These are phyloP conservation scores for Aleiodes leptofemur DNA, from an alignment of 2,888 invertebrate species.

Conservation along the genomic window DNA sequence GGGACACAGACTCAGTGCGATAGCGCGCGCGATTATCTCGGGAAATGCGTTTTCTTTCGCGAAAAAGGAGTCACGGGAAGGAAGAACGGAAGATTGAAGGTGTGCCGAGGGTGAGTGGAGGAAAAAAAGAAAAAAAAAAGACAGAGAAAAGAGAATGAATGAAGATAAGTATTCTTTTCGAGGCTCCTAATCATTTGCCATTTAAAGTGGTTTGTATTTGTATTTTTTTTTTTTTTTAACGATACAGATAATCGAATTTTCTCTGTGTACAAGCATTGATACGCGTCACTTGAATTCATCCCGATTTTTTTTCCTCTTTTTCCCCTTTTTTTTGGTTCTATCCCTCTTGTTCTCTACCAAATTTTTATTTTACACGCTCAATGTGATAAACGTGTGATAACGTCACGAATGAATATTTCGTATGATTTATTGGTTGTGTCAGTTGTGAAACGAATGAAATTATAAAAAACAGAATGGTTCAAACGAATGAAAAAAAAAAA, in stretches of 20 bases:
- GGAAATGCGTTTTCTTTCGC: slow-evolving; percentile 69
- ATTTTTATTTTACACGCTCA: slow-evolving; percentile 18
- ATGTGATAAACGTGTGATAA: slow-evolving; percentile 41
- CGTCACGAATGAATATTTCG: slow-evolving; percentile 39
- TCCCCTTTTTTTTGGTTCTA: not conserved
- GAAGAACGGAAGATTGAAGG: slow-evolving; percentile 48
- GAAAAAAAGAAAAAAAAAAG: not conserved
- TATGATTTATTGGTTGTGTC: slow-evolving; percentile 36
- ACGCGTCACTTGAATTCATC: slow-evolving; percentile 2
- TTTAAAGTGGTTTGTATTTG: slow-evolving; percentile 1
- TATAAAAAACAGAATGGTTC: slow-evolving; percentile 27
- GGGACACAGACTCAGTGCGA: slow-evolving; percentile 64
- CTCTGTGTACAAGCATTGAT: not conserved
- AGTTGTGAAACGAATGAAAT: slow-evolving; percentile 32
- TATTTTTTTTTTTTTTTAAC: slow-evolving; percentile 48
- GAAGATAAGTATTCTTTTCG: too few relatives aligned
- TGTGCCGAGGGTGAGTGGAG: slow-evolving; percentile 37
- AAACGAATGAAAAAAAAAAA: slow-evolving; percentile 5
- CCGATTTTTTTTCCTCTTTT: slow-evolving; percentile 12
- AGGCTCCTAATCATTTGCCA: not conserved
- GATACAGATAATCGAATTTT: slow-evolving; percentile 42
- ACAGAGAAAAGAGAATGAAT: not conserved
- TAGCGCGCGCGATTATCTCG: slow-evolving; percentile 70
- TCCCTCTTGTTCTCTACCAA: not conserved
- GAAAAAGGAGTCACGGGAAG: slow-evolving; percentile 47